These are phyloP conservation scores for Homarus gammarus DNA, from an alignment of 2,888 invertebrate species.

Conservation along the genomic window DNA sequence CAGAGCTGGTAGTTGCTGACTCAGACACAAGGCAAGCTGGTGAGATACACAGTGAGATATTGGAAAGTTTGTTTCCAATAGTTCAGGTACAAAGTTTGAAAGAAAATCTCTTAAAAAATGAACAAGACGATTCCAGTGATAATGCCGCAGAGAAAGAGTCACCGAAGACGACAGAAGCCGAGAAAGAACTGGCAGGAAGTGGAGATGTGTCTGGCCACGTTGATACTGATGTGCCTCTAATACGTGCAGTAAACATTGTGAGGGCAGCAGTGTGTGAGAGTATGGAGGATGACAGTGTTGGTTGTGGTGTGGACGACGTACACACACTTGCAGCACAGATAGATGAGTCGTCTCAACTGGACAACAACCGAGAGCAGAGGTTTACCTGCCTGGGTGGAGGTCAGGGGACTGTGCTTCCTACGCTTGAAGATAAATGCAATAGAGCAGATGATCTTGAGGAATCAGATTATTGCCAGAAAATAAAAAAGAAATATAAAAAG, in stretches of 20 bases:
- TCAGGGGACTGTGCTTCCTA: neutral
- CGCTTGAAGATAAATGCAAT: neutral
- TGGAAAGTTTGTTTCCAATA: neutral
- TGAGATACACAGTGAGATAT: neutral
- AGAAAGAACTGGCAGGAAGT: too few relatives aligned
- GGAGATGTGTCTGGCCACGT: too few relatives aligned
- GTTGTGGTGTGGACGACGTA: too few relatives aligned
- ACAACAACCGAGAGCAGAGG: neutral
- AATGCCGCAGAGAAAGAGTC: too few relatives aligned
- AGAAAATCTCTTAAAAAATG: neutral
- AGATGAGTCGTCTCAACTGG: neutral
- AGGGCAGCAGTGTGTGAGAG: neutral
- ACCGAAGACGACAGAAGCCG: too few relatives aligned
- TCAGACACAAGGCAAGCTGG: neutral
- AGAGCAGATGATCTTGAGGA: neutral
- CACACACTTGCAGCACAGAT: neutral
- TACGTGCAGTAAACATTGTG: too few relatives aligned
- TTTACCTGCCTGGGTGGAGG: neutral
- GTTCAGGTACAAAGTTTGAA: neutral
- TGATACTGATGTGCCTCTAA: too few relatives aligned
- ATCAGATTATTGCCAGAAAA: neutral
- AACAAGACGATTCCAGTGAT: neutral
- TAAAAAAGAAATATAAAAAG: slow-evolving; percentile 6
- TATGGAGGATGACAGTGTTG: neutral
- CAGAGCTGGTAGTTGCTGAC: too few relatives aligned